Conservation (phyloP, 64 coral and sea anemone genomes). For the Trachythela sp. region DNA sequence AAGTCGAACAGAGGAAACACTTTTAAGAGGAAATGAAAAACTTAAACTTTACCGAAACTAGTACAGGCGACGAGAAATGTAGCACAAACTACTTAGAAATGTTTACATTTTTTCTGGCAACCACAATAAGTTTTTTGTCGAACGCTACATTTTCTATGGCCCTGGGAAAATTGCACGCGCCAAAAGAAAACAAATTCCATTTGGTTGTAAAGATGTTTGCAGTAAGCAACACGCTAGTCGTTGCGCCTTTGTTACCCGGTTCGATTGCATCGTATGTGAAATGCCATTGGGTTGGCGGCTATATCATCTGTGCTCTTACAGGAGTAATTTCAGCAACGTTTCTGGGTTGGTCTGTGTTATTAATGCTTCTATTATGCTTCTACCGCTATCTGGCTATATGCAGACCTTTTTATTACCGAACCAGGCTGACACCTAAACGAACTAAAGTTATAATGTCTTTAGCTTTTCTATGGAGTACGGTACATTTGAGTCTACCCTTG, state of each 20-base stretch:
- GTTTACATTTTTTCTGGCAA: not conserved
- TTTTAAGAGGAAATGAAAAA: not conserved
- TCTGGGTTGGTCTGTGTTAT: not conserved
- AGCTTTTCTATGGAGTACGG: not conserved
- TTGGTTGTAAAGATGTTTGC: not conserved
- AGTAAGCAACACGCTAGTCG: not conserved
- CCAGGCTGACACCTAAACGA: not conserved
- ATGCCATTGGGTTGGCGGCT: not conserved
- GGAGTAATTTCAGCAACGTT: not conserved
- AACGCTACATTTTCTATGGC: not conserved
- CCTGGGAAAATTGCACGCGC: not conserved
- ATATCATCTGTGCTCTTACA: not conserved
- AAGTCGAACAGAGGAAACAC: too few species aligned
- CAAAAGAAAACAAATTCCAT: not conserved
- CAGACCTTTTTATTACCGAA: slow-evolving; percentile 5
- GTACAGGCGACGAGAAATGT: not conserved
- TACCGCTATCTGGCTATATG: not conserved
- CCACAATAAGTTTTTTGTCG: not conserved
- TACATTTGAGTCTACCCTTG: not conserved
- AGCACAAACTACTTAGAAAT: not conserved
- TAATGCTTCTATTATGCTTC: not conserved
- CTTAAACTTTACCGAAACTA: not conserved
- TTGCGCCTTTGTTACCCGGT: not conserved
- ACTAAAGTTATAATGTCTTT: not conserved
- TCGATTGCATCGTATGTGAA: not conserved